These are phyloP conservation scores for Elegia similella DNA, from an alignment of 2,888 invertebrate genomes.

Conservation along the genomic window DNA sequence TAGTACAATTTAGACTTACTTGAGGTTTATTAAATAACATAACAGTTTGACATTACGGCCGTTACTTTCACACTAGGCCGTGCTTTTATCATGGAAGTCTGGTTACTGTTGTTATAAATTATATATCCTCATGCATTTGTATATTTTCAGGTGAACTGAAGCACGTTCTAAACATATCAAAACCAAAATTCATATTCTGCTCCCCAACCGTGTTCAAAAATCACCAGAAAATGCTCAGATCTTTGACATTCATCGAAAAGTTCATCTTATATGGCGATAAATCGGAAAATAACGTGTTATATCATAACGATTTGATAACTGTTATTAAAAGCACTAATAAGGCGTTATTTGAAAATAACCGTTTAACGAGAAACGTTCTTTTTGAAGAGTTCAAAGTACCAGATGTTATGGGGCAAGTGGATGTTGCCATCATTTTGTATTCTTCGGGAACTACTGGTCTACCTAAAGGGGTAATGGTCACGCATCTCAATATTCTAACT, in stretches of 20 bases:
- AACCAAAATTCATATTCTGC: slow-evolving; percentile 55
- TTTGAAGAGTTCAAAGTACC: slow-evolving; percentile 46
- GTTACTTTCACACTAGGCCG: too few species aligned
- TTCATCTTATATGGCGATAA: slow-evolving; percentile 52
- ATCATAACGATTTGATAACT: slow-evolving; percentile 44
- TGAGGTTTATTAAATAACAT: too few species aligned
- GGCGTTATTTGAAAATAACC: slow-evolving; percentile 19
- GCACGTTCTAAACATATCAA: slow-evolving; percentile 52
- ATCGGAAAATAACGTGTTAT: slow-evolving; percentile 30
- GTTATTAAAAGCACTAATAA: slow-evolving; percentile 13
- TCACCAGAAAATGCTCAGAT: slow-evolving; percentile 33
- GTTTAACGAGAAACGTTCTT: slow-evolving; percentile 35
- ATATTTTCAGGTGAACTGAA: slow-evolving; percentile 54
- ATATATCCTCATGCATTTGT: not conserved
- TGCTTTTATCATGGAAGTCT: too few species aligned
- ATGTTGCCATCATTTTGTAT: slow-evolving; percentile 53
- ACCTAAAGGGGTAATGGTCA: slow-evolving; percentile 63
- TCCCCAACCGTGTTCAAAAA: slow-evolving; percentile 44
- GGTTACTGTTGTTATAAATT: too few species aligned
- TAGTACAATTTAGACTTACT: too few species aligned
- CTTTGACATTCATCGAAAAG: slow-evolving; percentile 38
- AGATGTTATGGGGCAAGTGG: slow-evolving; percentile 48
- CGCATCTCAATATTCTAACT: slow-evolving; percentile 51
- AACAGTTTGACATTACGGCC: too few species aligned
- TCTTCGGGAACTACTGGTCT: slow-evolving; percentile 69